These are phyloP conservation scores for Aplidium turbinatum DNA, from an alignment of 23 tunicate genomes.

Conservation along the genomic window DNA sequence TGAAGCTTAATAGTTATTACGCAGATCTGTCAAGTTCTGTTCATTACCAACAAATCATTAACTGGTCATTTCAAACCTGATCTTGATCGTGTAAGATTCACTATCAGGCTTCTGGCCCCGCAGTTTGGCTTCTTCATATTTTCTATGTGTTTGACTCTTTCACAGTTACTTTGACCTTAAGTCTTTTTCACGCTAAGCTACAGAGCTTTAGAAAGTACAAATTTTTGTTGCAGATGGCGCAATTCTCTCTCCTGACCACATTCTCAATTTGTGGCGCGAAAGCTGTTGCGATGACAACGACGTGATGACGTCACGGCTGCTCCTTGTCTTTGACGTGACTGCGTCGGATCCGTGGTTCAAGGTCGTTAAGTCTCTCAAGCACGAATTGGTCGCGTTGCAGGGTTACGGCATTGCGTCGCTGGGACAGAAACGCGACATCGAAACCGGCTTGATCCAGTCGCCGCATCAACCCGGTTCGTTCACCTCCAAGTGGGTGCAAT, in stretches of 20 bases:
- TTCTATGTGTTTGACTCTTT: too few relatives aligned
- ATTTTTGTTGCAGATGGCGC: conserved; percentile 35
- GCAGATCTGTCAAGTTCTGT: too few relatives aligned
- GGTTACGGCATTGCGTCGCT: conserved; percentile 13
- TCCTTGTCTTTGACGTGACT: conserved; percentile 42
- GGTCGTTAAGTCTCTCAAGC: conserved; percentile 26
- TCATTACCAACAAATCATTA: too few relatives aligned
- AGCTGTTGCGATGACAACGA: conserved; percentile 33
- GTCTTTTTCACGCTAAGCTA: too few relatives aligned
- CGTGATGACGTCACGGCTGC: conserved; percentile 33
- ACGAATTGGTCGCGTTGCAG: conserved; percentile 61
- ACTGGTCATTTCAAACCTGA: too few relatives aligned
- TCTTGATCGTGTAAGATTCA: too few relatives aligned
- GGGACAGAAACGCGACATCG: conserved; percentile 21
- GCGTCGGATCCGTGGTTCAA: conserved; percentile 49
- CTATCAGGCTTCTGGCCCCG: too few relatives aligned
- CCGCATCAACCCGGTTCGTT: conserved; percentile 39
- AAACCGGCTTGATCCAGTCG: conserved; percentile 3
- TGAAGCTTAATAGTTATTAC: too few relatives aligned
- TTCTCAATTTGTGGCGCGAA: conserved; percentile 53
- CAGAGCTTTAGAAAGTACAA: too few relatives aligned
- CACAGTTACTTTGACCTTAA: too few relatives aligned
- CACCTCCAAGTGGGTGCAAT: conserved; percentile 55
- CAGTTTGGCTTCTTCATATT: too few relatives aligned
- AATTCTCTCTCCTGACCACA: conserved; percentile 47